These are phyloP conservation scores for Philereme transversata DNA, from an alignment of 2,888 invertebrate species.

Conservation along the genomic window DNA sequence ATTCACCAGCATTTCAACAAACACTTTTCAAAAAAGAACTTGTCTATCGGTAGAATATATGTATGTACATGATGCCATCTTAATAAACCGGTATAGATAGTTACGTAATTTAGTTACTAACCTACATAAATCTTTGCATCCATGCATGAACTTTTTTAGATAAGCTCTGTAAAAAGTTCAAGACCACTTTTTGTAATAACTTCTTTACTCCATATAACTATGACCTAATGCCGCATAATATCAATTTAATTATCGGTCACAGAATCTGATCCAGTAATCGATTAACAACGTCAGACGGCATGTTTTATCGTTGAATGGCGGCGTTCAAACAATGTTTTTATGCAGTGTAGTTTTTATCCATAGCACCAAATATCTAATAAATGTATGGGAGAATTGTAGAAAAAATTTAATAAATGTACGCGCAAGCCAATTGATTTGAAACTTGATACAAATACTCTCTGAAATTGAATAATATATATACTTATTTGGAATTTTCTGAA, in stretches of 20 bases:
- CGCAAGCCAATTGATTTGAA: no score
- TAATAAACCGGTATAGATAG: not conserved
- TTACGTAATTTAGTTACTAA: slow-evolving; percentile 2
- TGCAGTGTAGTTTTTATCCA: slow-evolving; percentile 64
- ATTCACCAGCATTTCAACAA: no score
- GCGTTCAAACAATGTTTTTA: slow-evolving; percentile 50
- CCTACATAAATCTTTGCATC: slow-evolving; percentile 2
- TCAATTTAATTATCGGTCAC: slow-evolving; percentile 43
- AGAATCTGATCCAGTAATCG: slow-evolving; percentile 47
- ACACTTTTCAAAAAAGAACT: no score
- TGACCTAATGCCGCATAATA: slow-evolving; percentile 39
- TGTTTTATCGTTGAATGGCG: slow-evolving; percentile 42
- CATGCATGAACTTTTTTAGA: slow-evolving; percentile 2
- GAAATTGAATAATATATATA: no score
- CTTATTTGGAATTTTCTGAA: no score
- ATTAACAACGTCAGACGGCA: slow-evolving; percentile 43
- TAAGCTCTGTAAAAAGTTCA: slow-evolving; percentile 21
- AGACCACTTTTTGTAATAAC: slow-evolving; percentile 27
- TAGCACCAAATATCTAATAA: slow-evolving; percentile 39
- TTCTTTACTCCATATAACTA: slow-evolving; percentile 30
- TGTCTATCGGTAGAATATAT: no score
- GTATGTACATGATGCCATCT: no score
- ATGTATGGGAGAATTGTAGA: no score
- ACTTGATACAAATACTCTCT: no score
- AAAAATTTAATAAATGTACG: no score